phyloP scores from a whole-genome alignment of 2,797 vertebrate species.

The Myotis findleyi region DNA sequence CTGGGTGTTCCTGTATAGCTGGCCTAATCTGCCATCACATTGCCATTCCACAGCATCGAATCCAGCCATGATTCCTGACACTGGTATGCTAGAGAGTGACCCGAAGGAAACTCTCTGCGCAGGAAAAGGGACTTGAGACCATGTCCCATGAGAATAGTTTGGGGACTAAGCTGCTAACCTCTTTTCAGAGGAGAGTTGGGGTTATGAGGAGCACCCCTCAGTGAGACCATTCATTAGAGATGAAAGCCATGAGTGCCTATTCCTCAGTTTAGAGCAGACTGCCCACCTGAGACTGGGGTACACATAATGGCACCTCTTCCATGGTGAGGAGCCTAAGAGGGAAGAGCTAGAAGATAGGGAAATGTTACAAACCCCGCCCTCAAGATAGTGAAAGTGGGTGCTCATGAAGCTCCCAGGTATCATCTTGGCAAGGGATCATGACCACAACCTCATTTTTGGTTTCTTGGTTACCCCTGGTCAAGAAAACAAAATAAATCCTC shows the following conservation, averaged over 20 bases:
- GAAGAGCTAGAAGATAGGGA: background rate
- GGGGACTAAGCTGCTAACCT: background rate
- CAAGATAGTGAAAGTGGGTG: background rate
- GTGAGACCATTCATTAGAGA: background rate
- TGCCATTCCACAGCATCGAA: background rate
- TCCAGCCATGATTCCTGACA: background rate
- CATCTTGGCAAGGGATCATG: background rate
- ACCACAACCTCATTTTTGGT: background rate
- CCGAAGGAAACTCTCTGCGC: background rate
- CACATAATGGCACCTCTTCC: background rate
- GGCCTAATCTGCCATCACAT: background rate
- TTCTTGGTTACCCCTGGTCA: background rate
- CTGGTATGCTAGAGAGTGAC: background rate
- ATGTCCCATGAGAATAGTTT: background rate
- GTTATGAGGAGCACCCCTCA: background rate
- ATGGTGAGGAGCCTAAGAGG: background rate
- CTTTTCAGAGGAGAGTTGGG: background rate
- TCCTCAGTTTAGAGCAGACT: background rate
- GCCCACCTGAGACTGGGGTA: background rate
- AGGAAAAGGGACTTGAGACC: background rate
- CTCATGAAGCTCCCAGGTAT: background rate
- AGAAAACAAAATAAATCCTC: background rate
- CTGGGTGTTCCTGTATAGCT: background rate
- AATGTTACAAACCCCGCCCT: background rate
- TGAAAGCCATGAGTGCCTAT: background rate